A percentile compares a stretch with the other conserved stretches of the same genome.
These are phyloP conservation scores for Pocillopora grandis DNA, from an alignment of 92 coral and sea anemone species.

Conservation along the genomic window DNA sequence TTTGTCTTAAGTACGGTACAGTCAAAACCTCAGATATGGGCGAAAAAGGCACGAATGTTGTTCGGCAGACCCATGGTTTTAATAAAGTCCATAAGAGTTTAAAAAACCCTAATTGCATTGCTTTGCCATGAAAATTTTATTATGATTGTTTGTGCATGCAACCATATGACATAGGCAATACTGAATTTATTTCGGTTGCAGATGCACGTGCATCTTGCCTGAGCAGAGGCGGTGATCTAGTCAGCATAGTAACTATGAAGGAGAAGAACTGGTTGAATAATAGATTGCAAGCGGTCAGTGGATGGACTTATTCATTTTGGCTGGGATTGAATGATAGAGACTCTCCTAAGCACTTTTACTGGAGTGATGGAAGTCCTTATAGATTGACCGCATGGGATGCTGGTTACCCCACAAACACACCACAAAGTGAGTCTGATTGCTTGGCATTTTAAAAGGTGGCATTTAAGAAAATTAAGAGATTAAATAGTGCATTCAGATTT, in stretches of 20 bases:
- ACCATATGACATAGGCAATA: neutral
- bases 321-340: constrained; percentile 91
- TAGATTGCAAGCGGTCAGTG: constrained; percentile 64
- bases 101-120: no score
- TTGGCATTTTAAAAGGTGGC: no score
- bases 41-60: no score
- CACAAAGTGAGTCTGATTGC: constrained; percentile 13
- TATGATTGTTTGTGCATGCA: no score
- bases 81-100: no score
- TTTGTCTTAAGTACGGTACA: no score
- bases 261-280: constrained; percentile 75
- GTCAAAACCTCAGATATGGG: no score
- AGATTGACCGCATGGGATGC: constrained; percentile 83
- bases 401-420: constrained; percentile 71
- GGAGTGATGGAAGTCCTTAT: constrained; percentile 87
- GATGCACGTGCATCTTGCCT: constrained; percentile 93
- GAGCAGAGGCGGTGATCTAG: constrained; percentile 86
- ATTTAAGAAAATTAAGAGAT: no score
- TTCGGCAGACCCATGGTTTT: no score
- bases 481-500: no score
- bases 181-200: constrained; percentile 1
- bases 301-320: constrained; percentile 79
- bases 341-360: constrained; percentile 55
- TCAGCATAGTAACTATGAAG: constrained; percentile 68
- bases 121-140: no score